Conservation (phyloP, 2,113 vertebrate genomes). For the Propithecus coquereli region DNA sequence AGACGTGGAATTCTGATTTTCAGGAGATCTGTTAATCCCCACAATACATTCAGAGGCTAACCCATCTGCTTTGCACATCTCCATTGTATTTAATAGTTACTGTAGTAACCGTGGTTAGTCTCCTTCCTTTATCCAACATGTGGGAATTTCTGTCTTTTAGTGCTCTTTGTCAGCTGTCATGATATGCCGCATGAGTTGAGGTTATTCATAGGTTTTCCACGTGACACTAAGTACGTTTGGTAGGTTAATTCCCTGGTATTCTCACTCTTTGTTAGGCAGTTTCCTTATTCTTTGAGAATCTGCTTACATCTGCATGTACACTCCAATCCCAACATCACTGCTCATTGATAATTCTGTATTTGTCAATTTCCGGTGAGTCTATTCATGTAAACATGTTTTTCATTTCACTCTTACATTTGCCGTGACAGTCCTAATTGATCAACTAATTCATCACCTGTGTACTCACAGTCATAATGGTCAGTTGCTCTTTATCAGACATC, state of each 20-base stretch:
- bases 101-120: not conserved
- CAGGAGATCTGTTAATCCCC: not conserved
- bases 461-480: not conserved
- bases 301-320: not conserved
- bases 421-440: not conserved
- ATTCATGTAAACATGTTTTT: not conserved
- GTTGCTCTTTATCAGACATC: not conserved
- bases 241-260: not conserved
- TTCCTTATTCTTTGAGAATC: not conserved
- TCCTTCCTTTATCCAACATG: not conserved
- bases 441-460: not conserved
- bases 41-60: not conserved
- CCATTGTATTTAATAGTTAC: not conserved
- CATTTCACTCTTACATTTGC: not conserved
- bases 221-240: not conserved
- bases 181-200: fast-evolving
- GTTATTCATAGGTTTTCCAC: not conserved
- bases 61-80: not conserved
- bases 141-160: not conserved
- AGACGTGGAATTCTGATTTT: not conserved
- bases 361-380: not conserved
- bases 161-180: not conserved
- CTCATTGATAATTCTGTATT: not conserved
- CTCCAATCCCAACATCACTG: not conserved
- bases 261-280: not conserved